Evolutionary conservation across 2,797 vertebrate genomes (phyloP), one percentile per base, ranked within the genome.

Genomic region (Gila robusta): DNA sequence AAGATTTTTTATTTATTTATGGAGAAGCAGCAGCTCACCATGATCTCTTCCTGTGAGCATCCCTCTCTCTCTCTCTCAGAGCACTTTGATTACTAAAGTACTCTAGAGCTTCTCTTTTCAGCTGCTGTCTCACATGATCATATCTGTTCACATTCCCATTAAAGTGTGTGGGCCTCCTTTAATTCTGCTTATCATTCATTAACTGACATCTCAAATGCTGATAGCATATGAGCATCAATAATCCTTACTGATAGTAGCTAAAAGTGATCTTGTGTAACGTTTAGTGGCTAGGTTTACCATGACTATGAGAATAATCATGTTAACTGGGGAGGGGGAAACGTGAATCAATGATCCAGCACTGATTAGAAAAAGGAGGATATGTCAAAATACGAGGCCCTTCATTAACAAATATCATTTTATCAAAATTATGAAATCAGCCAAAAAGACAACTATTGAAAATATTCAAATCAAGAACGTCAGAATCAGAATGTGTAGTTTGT

Each of bases 171-270:
- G 62, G 82, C 62, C 44, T 84, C 62, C 72, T 84, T 84, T 84
- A 69, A 84, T 64, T 69, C 59, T 28, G 44, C 44, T 84, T 84
- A 84, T 77, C 82, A 84, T 84, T 84, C 62, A 77, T 84, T 84
- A 84, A 84, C 66, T 67, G 62, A 84, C 73, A 77, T 84, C 73
- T 77, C 23, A 84, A 84, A 84, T 0, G 32, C 73, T 54, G 82
- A 84, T 84, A 67, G 62, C 73, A 37, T 35, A 76, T 41, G 44
- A 69, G 62, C 23, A 8, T 64, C 62, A 84, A 77, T 84, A 84
- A 84, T 84, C 82, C n/a, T 17, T 21, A 77, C 26, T 52, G 82
- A 84, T 66, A 54, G 59, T 28, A 67, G 82, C 44, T 67, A 39
- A 84, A 77, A 84, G 41, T 39, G 59, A 83, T 76, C 35, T 52